phyloP scores from a whole-genome alignment of 2,888 invertebrate genomes.

The Rhagonycha fulva region DNA sequence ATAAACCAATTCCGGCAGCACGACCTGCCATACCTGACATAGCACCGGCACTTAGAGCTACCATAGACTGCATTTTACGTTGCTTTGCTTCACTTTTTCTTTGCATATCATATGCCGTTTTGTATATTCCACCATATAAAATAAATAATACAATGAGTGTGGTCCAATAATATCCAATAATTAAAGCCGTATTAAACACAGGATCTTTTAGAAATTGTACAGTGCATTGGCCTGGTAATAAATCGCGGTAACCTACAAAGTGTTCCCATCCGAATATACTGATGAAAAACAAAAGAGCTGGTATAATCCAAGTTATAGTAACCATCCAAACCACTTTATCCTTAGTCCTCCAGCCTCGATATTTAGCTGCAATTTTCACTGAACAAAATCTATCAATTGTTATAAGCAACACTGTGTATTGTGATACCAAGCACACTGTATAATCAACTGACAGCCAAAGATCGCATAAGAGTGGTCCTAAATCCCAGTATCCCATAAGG shows the following conservation, averaged over 20 bases:
- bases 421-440: conserved; percentile 97
- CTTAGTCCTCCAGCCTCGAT: conserved; percentile 95
- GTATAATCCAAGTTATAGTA: conserved; percentile 95
- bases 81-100: conserved; percentile 96
- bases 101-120: conserved; percentile 96
- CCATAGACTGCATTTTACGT: conserved; percentile 94
- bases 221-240: conserved; percentile 86
- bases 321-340: conserved; percentile 94
- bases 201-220: conserved; percentile 98
- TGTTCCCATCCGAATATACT: conserved; percentile 99
- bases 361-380: conserved; percentile 96
- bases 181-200: conserved; percentile 94
- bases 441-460: conserved; percentile 99
- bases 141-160: conserved; percentile 94
- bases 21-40: conserved; percentile 90
- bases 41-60: conserved; percentile 85
- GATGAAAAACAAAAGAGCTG: conserved; percentile 93
- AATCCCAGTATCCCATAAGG: conserved; percentile 94
- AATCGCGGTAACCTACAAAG: conserved; percentile 90
- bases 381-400: conserved; percentile 99
- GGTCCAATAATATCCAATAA: conserved; percentile 97
- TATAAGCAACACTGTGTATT: conserved; percentile 97
- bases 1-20: conserved; percentile 83
- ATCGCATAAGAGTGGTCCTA: conserved; percentile 94
- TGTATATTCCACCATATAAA: conserved; percentile 96